phyloP scores from a whole-genome alignment of 2,888 invertebrate genomes.

The Ophion ellenae region DNA sequence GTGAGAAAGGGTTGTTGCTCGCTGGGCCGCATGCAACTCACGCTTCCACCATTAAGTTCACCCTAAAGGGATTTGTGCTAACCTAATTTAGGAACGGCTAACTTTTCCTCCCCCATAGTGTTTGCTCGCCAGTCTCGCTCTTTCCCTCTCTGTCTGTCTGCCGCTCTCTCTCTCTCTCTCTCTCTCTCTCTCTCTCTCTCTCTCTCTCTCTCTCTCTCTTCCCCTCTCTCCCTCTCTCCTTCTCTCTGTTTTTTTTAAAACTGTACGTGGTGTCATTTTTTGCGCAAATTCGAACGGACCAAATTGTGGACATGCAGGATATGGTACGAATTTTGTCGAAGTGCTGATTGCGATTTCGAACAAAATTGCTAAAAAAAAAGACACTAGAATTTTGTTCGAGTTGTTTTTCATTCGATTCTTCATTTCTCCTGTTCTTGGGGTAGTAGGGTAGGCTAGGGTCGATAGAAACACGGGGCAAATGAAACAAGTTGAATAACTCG shows the following conservation, averaged over 20 bases:
- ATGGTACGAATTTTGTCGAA: no score
- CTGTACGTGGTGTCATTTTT: no score
- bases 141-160: constrained; percentile 31
- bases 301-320: no score
- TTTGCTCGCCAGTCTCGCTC: constrained; percentile 74
- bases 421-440: no score
- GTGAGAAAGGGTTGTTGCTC: constrained; percentile 49
- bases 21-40: constrained; percentile 75
- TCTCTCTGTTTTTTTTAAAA: neutral
- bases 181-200: constrained; percentile 20
- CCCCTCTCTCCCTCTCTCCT: constrained; percentile 5
- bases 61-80: constrained; percentile 82
- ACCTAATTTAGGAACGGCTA: constrained; percentile 82
- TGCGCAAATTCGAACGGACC: no score
- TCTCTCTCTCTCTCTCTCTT: constrained; percentile 26
- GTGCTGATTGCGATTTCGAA: no score
- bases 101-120: constrained; percentile 77
- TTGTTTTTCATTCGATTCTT: no score
- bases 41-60: constrained; percentile 81
- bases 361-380: no score
- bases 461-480: no score
- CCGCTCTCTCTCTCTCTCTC: constrained; percentile 38
- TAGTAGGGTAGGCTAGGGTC: no score
- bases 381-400: no score
- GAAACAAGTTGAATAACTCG: no score